These are phyloP conservation scores for Parnassius glacialis DNA, from an alignment of 2,888 invertebrate genomes.

Conservation along the genomic window DNA sequence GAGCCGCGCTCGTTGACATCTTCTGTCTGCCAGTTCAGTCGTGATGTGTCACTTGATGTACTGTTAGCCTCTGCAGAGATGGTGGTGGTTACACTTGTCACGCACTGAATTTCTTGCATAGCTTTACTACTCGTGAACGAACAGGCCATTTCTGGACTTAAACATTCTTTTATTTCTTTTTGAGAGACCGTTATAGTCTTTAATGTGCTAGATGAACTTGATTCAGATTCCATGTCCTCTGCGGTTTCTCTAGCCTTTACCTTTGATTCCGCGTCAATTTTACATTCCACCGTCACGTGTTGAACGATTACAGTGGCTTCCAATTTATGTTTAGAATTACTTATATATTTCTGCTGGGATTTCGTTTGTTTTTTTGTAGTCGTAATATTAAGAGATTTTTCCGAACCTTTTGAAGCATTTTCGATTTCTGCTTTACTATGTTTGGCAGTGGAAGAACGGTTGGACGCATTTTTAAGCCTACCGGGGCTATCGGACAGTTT, in stretches of 20 bases:
- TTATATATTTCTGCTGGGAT: slow-evolving; percentile 7
- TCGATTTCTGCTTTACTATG: neutral
- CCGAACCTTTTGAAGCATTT: neutral
- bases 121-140: slow-evolving; percentile 52
- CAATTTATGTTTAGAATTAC: slow-evolving; percentile 2
- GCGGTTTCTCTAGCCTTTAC: neutral
- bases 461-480: neutral
- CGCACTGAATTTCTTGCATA: slow-evolving; percentile 28
- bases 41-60: slow-evolving; percentile 11
- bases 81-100: slow-evolving; percentile 10
- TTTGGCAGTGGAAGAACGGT: slow-evolving; percentile 1
- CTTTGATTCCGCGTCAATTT: slow-evolving; percentile 29
- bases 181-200: slow-evolving; percentile 26
- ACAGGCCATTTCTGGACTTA: slow-evolving; percentile 35
- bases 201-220: slow-evolving; percentile 15
- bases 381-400: slow-evolving; percentile 11
- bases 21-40: slow-evolving; percentile 41
- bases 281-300: slow-evolving; percentile 5
- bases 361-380: slow-evolving; percentile 8
- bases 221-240: slow-evolving; percentile 4
- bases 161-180: slow-evolving; percentile 19
- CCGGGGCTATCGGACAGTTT: slow-evolving; percentile 48
- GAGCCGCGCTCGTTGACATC: slow-evolving; percentile 31
- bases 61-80: slow-evolving; percentile 23
- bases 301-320: slow-evolving; percentile 15